A percentile compares a stretch with the other conserved stretches of the same genome.
These are phyloP conservation scores for Epinotia nisella DNA, from an alignment of 2,888 invertebrate genomes.

Conservation along the genomic window DNA sequence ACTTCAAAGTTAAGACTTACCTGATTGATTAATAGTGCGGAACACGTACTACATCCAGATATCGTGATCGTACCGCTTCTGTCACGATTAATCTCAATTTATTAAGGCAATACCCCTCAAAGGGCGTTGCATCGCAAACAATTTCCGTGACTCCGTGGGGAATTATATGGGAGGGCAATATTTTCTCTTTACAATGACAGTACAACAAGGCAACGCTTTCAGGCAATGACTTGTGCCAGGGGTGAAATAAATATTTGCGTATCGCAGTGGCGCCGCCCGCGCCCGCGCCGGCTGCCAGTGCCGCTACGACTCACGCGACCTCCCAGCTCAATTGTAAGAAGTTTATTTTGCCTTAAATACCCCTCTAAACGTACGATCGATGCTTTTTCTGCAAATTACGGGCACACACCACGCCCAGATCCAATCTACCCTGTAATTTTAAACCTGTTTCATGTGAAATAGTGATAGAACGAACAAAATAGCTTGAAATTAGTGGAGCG, in stretches of 20 bases:
- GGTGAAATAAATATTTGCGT: conserved; percentile 78
- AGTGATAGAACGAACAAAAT: conserved; percentile 38
- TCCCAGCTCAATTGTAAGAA: conserved; percentile 61
- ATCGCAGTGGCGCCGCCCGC: conserved; percentile 61
- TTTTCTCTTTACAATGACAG: conserved; percentile 68
- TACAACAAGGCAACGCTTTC: conserved; percentile 80
- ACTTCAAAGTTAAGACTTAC: conserved; percentile 4
- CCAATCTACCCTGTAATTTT: conserved; percentile 36
- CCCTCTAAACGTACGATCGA: conserved; percentile 60
- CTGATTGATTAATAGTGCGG: conserved; percentile 27
- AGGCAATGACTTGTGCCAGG: conserved; percentile 72
- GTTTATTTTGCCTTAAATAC: conserved; percentile 73
- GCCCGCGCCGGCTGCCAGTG: conserved; percentile 53
- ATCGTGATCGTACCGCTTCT: conserved; percentile 40
- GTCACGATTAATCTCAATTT: conserved; percentile 67
- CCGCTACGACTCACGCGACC: conserved; percentile 68
- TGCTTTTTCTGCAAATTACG: conserved; percentile 63
- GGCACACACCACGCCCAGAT: conserved; percentile 47
- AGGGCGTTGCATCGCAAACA: conserved; percentile 49
- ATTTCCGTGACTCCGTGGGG: conserved; percentile 68
- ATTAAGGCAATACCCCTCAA: conserved; percentile 43
- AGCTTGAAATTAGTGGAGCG: conserved; percentile 14
- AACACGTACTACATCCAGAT: conserved; percentile 33
- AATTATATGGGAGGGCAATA: conserved; percentile 74
- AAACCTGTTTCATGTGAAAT: conserved; percentile 36